Evolutionary conservation across 1,140 invertebrate species (phyloP), one percentile per base, ranked within the genome.

Genomic region (Trichoplusia ni): DNA sequence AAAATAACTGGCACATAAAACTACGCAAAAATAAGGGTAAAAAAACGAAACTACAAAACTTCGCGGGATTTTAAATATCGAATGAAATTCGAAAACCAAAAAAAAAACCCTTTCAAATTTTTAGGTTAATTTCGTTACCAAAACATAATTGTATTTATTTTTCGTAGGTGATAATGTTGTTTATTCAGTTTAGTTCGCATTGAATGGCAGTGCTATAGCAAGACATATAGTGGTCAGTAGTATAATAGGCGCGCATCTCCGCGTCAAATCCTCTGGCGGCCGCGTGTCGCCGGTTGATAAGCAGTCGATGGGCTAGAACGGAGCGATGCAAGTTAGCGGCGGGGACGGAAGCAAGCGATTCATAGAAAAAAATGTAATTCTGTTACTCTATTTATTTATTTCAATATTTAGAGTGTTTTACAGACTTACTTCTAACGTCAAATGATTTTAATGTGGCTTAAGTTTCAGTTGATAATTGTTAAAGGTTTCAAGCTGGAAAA

Each of bases 221-320:
- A 58, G 38, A 46, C n/a, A 42, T 60, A 60, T 60, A 60, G 29
- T 44, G 67, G 67, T 67, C 67, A 58, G 59, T n/a, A n/a, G n/a
- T 23, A 75, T 77, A 79, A 77, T 79, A 74, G 70, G 64, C 54
- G 73, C 70, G 73, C 79, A 80, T 78, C 73, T 77, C 61, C 64
- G 65, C 70, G 64, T 79, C 74, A 81, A 85, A 82, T 80, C 80
- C 82, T 75, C 65, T 62, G 33, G 63, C 31, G 71, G 63, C 54
- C 75, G 80, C 71, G 82, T 85, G 82, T 77, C 74, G 71, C 54
- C 63, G 58, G 59, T 54, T 79, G 79, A 82, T 82, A 85, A 85
- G 81, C 71, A 68, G 61, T 58, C 75, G 73, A 79, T 75, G 78
- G 75, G 68, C 58, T 59, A 38, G 29, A 61, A 61, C 37, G 31